Evolutionary conservation across 2,113 vertebrate species (phyloP).

Genomic region (Ivindomyrus marchei): DNA sequence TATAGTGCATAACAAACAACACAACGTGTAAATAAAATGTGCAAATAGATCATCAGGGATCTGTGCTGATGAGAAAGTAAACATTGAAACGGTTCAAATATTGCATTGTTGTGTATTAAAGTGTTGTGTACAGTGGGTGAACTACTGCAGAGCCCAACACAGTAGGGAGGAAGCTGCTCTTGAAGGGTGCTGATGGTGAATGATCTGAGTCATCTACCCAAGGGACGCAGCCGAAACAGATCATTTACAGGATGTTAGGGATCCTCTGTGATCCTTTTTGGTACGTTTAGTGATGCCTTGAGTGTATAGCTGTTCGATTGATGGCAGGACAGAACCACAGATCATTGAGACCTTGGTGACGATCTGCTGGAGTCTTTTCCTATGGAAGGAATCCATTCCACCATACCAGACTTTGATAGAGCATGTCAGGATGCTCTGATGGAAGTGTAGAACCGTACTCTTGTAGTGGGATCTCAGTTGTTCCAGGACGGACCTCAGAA

Average conservation of each 20-base stretch:
- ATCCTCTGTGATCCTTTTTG: background rate
- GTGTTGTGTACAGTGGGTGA: background rate
- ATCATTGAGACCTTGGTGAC: background rate
- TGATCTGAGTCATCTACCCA: background rate
- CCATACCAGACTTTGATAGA: background rate
- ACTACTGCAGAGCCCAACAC: background rate
- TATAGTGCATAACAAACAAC: background rate
- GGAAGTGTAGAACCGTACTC: background rate
- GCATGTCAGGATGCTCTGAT: background rate
- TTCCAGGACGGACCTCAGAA: background rate
- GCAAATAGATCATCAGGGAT: background rate
- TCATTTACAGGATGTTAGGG: background rate
- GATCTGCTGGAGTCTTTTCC: background rate
- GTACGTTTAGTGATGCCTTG: background rate
- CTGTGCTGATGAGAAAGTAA: background rate
- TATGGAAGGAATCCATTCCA: background rate
- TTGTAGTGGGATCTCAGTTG: background rate
- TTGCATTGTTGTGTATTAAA: background rate
- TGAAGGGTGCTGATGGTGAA: background rate
- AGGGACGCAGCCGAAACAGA: background rate
- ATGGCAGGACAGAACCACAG: background rate
- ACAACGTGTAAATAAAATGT: background rate
- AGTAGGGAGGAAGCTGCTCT: background rate
- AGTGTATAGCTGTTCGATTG: background rate
- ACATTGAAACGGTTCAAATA: background rate